A percentile compares a stretch with the other conserved stretches of the same genome.
These are phyloP conservation scores for Psettodes erumei DNA, from an alignment of 2,113 vertebrate genomes.

Conservation along the genomic window DNA sequence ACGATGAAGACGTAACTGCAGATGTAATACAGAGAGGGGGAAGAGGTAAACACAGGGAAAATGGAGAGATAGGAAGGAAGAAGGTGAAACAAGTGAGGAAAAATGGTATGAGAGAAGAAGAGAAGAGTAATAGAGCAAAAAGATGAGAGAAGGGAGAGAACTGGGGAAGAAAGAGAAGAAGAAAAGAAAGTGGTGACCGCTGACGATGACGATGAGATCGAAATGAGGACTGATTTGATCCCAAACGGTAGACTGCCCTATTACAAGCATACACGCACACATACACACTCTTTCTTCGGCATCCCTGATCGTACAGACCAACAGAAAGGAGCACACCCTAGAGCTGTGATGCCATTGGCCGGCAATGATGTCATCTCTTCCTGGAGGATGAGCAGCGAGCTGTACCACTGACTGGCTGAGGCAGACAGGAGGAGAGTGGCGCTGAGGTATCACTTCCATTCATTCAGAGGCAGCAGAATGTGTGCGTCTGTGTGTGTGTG, in stretches of 20 bases:
- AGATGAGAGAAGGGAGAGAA: neutral
- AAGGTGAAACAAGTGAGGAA: neutral
- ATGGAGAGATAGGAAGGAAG: neutral
- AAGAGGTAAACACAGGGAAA: neutral
- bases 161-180: neutral
- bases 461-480: constrained; percentile 82
- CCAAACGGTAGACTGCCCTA: constrained; percentile 33
- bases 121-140: neutral
- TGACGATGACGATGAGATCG: constrained; percentile 34
- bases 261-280: constrained; percentile 35
- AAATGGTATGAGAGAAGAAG: neutral
- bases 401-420: constrained; percentile 84
- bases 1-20: constrained; percentile 4
- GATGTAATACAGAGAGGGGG: neutral
- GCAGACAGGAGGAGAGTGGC: constrained; percentile 86
- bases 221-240: constrained; percentile 56
- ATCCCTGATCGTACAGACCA: constrained; percentile 31
- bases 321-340: constrained; percentile 84
- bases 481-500: constrained; percentile 12
- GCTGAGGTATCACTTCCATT: constrained; percentile 91
- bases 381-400: constrained; percentile 81
- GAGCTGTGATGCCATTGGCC: constrained; percentile 88
- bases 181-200: neutral
- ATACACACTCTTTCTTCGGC: constrained; percentile 21
- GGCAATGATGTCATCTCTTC: constrained; percentile 96